Evolutionary conservation across 2,888 invertebrate species (phyloP).

Genomic region (Oxystoma pomonae): DNA sequence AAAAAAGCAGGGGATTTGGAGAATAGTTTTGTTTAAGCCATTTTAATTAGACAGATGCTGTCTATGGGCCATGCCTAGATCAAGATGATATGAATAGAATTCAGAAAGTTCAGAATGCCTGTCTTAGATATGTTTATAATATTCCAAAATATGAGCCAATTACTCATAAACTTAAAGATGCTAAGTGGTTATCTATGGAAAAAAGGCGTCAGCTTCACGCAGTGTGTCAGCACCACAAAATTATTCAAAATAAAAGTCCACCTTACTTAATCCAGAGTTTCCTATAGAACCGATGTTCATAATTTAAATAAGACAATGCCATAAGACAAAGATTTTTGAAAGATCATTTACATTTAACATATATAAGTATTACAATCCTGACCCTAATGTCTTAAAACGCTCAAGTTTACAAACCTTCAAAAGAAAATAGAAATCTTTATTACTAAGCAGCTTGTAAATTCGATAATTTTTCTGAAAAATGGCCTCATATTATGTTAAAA

Average conservation of each 20-base stretch:
- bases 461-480: background rate
- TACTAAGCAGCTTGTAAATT: background rate
- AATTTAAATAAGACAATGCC: background rate
- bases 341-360: background rate
- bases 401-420: background rate
- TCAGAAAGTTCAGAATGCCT: background rate
- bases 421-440: background rate
- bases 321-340: background rate
- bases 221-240: background rate
- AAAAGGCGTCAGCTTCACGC: background rate
- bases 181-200: background rate
- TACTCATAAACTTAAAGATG: background rate
- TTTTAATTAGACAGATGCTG: background rate
- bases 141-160: background rate
- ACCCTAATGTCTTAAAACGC: background rate
- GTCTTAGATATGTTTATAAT: too few relatives aligned
- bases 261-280: background rate
- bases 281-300: background rate
- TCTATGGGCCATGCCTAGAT: background rate
- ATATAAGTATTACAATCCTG: background rate
- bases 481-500: background rate
- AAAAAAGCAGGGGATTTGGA: background rate
- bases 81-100: background rate
- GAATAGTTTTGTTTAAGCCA: background rate
- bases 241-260: too few relatives aligned